These are phyloP conservation scores for Cygnus olor DNA, from an alignment of 2,797 vertebrate genomes.

Conservation along the genomic window DNA sequence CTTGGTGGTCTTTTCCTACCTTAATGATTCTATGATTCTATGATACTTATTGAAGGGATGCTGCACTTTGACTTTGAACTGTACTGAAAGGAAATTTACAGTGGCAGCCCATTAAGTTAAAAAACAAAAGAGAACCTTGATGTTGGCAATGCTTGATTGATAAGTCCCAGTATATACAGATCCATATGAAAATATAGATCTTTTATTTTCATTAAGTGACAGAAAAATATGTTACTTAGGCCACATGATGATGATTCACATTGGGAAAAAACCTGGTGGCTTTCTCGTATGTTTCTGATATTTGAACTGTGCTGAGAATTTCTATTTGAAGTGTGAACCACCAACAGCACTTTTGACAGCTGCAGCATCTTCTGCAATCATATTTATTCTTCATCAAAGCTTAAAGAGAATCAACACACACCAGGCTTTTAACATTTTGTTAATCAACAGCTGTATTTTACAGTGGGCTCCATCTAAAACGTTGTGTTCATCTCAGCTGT, in stretches of 20 bases:
- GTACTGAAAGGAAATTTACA: slow-evolving; percentile 34
- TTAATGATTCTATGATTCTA: too few relatives aligned
- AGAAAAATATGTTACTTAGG: slow-evolving; percentile 29
- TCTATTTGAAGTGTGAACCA: slow-evolving; percentile 32
- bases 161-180: not conserved
- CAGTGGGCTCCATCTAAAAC: not conserved
- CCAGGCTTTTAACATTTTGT: not conserved
- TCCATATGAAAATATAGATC: slow-evolving; percentile 8
- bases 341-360: slow-evolving; percentile 29
- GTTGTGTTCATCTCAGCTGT: not conserved
- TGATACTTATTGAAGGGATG: not conserved
- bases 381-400: slow-evolving; percentile 35
- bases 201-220: slow-evolving; percentile 20
- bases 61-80: slow-evolving; percentile 30
- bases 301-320: slow-evolving; percentile 26
- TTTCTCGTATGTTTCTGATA: slow-evolving; percentile 39
- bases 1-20: too few relatives aligned
- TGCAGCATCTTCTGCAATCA: slow-evolving; percentile 30
- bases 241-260: not conserved
- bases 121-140: slow-evolving; percentile 37
- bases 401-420: not conserved
- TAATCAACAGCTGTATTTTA: not conserved
- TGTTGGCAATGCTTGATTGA: slow-evolving; percentile 10
- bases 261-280: slow-evolving; percentile 1
- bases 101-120: slow-evolving; percentile 45